Evolutionary conservation across 2,888 invertebrate genomes (phyloP).

Genomic region (Phrixothrix hirtus): DNA sequence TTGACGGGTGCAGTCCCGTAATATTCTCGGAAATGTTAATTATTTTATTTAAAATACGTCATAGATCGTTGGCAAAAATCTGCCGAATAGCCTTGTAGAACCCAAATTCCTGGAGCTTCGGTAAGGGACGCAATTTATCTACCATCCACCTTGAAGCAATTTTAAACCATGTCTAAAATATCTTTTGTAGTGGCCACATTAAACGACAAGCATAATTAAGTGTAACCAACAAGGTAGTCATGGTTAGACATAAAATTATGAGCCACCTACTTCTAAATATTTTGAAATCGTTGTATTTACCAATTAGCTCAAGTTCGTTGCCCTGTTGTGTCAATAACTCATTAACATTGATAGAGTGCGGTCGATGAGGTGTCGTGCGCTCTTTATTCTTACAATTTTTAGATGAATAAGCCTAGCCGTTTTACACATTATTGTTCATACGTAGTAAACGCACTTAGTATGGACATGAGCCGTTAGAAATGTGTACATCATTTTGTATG

Average conservation of each 20-base stretch:
- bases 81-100: conserved; percentile 3
- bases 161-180: conserved; percentile 15
- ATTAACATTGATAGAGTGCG: conserved; percentile 17
- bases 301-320: conserved; percentile 12
- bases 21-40: conserved; percentile 21
- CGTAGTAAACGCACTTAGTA: conserved; percentile 24
- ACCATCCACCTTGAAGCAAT: conserved; percentile 15
- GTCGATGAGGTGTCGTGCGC: conserved; percentile 9
- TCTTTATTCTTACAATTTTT: conserved; percentile 13
- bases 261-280: conserved; percentile 3
- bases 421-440: conserved; percentile 9
- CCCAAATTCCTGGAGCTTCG: conserved; percentile 2
- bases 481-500: conserved; percentile 29
- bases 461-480: conserved; percentile 24
- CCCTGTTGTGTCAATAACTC: conserved; percentile 17
- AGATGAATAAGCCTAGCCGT: conserved; percentile 13
- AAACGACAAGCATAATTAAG: conserved; percentile 8
- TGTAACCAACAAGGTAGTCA: conserved; percentile 14
- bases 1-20: conserved; percentile 22
- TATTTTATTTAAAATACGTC: conserved; percentile 6
- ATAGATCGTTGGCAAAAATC: neutral
- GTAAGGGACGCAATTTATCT: conserved; percentile 6
- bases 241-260: neutral
- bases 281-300: conserved; percentile 2
- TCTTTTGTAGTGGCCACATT: conserved; percentile 5